Percentiles rank a stretch among this genome's conserved stretches.
These are phyloP conservation scores for Paralichthys olivaceus DNA, from an alignment of 2,113 vertebrate species.

Conservation along the genomic window DNA sequence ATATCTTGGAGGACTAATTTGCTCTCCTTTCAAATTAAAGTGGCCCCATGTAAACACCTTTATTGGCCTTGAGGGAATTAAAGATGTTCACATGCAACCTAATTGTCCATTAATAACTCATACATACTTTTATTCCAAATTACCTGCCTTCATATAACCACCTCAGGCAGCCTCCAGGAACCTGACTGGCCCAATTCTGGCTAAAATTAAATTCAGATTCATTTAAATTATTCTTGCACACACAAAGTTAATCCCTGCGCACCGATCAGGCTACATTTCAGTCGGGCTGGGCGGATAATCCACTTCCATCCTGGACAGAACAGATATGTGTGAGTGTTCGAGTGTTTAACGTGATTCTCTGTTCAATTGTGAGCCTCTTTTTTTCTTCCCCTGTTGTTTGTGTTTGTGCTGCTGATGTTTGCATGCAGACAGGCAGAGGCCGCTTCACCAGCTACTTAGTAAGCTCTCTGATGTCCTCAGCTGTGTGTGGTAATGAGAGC, in stretches of 20 bases:
- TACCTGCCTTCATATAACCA: slow-evolving; percentile 43
- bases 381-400: slow-evolving; percentile 1
- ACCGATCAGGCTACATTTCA: slow-evolving; percentile 52
- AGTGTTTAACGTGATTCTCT: slow-evolving; percentile 44
- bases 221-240: slow-evolving; percentile 51
- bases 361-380: slow-evolving; percentile 30
- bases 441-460: slow-evolving; percentile 44
- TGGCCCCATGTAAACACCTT: slow-evolving; percentile 50
- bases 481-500: slow-evolving; percentile 56
- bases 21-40: slow-evolving; percentile 49
- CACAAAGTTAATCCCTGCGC: slow-evolving; percentile 53
- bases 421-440: slow-evolving; percentile 28
- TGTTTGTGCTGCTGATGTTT: slow-evolving; percentile 47
- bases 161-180: slow-evolving; percentile 37
- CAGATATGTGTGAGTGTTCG: slow-evolving; percentile 30
- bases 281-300: slow-evolving; percentile 56
- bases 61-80: slow-evolving; percentile 55
- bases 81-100: slow-evolving; percentile 45
- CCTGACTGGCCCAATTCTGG: slow-evolving; percentile 26
- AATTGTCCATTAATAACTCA: slow-evolving; percentile 60
- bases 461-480: slow-evolving; percentile 61
- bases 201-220: slow-evolving; percentile 50
- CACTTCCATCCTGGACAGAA: slow-evolving; percentile 37
- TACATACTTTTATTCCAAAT: slow-evolving; percentile 54
- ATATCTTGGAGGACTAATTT: slow-evolving; percentile 46